A percentile compares a stretch with the other conserved stretches of the same genome.
Evolutionary conservation across 2,113 vertebrate genomes (phyloP).

Genomic region (Pedionomus torquatus): DNA sequence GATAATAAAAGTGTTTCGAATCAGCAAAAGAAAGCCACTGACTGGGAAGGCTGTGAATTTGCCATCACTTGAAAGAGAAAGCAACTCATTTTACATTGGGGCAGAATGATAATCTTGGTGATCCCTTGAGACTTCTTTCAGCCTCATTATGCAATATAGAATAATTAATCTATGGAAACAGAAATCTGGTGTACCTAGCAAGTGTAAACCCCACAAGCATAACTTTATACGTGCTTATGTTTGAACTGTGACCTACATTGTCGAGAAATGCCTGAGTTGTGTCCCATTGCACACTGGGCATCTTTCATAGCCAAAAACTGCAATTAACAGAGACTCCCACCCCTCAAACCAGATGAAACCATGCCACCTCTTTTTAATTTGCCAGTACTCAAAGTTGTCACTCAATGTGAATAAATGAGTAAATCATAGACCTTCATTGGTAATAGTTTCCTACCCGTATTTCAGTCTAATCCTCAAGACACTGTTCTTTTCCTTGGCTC

Average conservation of each 20-base stretch:
- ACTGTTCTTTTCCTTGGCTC: background rate
- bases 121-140: background rate
- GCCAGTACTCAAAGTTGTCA: rapidly evolving
- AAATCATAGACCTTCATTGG: background rate
- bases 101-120: background rate
- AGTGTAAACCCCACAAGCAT: background rate
- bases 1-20: background rate
- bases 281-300: background rate
- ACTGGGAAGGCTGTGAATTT: background rate
- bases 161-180: background rate
- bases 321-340: background rate
- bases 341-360: background rate
- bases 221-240: background rate
- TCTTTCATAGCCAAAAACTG: background rate
- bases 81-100: background rate
- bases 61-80: background rate
- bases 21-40: background rate
- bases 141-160: background rate
- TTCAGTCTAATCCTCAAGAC: background rate
- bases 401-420: background rate
- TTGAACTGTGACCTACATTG: background rate
- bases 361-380: background rate
- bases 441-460: background rate
- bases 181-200: background rate
- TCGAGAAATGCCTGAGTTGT: background rate